Conservation (phyloP, 2,888 invertebrate species). For the Drosophila merina region DNA sequence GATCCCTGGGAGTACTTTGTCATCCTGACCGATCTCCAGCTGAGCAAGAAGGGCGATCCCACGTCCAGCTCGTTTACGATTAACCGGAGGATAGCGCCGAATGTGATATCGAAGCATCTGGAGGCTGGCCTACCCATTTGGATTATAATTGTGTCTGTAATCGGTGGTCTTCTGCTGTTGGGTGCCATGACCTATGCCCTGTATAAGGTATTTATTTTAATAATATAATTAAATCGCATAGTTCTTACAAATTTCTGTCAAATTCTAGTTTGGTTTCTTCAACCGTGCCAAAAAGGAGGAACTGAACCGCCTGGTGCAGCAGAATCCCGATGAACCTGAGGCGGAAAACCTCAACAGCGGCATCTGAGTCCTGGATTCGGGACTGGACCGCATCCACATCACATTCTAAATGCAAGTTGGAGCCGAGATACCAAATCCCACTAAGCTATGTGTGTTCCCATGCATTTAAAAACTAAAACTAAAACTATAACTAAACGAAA, state of each 20-base stretch:
- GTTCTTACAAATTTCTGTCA: constrained; percentile 30
- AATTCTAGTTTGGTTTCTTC: constrained; percentile 84
- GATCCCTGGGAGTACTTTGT: constrained; percentile 84
- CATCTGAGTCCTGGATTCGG: constrained; percentile 37
- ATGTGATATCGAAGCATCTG: constrained; percentile 83
- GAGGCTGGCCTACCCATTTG: constrained; percentile 81
- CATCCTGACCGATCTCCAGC: constrained; percentile 75
- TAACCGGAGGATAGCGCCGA: constrained; percentile 80
- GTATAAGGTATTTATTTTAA: constrained; percentile 74
- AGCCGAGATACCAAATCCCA: constrained; percentile 49
- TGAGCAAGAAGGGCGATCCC: constrained; percentile 76
- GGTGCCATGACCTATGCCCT: constrained; percentile 82
- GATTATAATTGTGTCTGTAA: constrained; percentile 84
- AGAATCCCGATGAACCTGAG: constrained; percentile 76
- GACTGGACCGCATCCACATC: constrained; percentile 21
- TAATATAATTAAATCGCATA: not conserved
- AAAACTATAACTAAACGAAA: constrained; percentile 12
- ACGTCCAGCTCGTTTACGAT: constrained; percentile 69
- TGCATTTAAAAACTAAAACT: constrained; percentile 21
- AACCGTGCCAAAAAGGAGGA: constrained; percentile 84
- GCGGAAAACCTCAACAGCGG: constrained; percentile 78
- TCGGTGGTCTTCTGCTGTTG: constrained; percentile 84
- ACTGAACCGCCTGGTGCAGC: constrained; percentile 83
- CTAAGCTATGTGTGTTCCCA: constrained; percentile 10
- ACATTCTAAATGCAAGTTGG: constrained; percentile 45